Evolutionary conservation across 1,140 invertebrate genomes (phyloP).

Genomic region (Procambarus virginalis): DNA sequence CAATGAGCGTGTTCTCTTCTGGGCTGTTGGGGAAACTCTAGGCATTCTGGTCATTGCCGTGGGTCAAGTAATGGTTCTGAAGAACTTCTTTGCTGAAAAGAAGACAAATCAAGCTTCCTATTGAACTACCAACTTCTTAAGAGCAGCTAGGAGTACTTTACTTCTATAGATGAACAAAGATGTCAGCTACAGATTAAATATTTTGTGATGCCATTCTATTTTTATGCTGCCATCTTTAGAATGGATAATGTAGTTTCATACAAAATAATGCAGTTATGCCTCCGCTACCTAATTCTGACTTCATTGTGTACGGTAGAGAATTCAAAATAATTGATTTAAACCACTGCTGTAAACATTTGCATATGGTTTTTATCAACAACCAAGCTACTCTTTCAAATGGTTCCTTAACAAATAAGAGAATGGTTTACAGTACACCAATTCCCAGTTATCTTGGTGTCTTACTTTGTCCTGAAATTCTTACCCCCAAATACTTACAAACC

Average conservation of each 20-base stretch:
- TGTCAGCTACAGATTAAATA: background rate
- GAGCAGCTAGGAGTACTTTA: background rate
- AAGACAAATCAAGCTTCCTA: conserved; percentile 58
- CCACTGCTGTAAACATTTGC: background rate
- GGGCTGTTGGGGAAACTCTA: conserved; percentile 92
- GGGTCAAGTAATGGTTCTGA: conserved; percentile 92
- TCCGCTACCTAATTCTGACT: background rate
- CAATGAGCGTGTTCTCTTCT: conserved; percentile 93
- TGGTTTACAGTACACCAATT: background rate
- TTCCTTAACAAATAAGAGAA: no score
- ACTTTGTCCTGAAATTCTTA: background rate
- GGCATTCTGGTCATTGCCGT: conserved; percentile 89
- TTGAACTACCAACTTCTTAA: background rate
- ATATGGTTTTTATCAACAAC: background rate
- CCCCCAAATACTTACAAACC: background rate
- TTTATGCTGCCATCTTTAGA: background rate
- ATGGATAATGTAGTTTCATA: background rate
- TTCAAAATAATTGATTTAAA: background rate
- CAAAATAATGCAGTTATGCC: background rate
- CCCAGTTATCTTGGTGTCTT: background rate
- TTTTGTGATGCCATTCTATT: background rate
- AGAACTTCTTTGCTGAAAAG: conserved; percentile 94
- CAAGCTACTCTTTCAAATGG: background rate
- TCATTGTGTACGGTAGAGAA: no score
- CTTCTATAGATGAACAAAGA: background rate